Evolutionary conservation across 23 tunicate genomes (phyloP).

Genomic region (Botrylloides violaceus): DNA sequence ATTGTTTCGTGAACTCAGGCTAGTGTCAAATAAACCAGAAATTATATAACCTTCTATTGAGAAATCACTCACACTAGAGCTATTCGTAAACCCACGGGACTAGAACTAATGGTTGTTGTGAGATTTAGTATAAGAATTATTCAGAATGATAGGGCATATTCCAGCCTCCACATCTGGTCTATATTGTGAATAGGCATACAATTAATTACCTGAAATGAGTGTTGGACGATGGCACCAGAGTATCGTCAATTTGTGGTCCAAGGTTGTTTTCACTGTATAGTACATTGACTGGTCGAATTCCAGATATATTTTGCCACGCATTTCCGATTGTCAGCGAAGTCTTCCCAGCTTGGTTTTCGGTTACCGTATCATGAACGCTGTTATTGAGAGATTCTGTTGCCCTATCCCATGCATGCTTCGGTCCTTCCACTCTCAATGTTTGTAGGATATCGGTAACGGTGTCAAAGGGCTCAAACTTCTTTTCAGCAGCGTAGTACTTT

Average conservation of each 20-base stretch:
- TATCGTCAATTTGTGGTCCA: not conserved
- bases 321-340: slow-evolving; percentile 74
- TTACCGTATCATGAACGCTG: slow-evolving; percentile 38
- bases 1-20: no score
- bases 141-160: no score
- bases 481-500: not conserved
- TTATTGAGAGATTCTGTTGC: not conserved
- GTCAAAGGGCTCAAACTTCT: not conserved
- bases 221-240: slow-evolving; percentile 45
- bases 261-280: slow-evolving; percentile 72
- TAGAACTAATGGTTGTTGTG: no score
- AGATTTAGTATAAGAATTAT: no score
- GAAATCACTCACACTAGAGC: no score
- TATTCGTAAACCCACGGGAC: no score
- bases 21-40: no score
- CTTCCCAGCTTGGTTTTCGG: slow-evolving; percentile 80
- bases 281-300: slow-evolving; percentile 74
- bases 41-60: no score
- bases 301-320: slow-evolving; percentile 72
- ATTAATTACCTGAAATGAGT: slow-evolving; percentile 76
- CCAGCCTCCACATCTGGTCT: no score
- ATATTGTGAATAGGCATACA: no score
- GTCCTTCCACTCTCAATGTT: not conserved
- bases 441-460: not conserved
- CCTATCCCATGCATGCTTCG: not conserved